Evolutionary conservation across 2,113 vertebrate genomes (phyloP).

Genomic region (Tragelaphus strepsiceros): DNA sequence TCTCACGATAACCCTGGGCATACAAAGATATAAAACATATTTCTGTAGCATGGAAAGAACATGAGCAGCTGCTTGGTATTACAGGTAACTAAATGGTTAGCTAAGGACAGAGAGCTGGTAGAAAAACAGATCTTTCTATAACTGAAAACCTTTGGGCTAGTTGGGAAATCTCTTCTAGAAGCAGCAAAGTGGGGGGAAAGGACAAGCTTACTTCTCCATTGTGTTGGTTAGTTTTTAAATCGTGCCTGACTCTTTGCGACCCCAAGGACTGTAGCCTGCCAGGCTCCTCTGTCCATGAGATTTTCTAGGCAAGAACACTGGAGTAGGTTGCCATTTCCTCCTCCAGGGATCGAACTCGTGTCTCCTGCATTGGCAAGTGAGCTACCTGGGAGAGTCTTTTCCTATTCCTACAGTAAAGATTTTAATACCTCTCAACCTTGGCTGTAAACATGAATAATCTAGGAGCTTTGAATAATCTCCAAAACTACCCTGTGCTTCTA

Average conservation of each 20-base stretch:
- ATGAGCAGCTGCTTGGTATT: rapidly evolving
- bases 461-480: background rate
- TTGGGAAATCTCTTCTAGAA: background rate
- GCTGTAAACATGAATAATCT: background rate
- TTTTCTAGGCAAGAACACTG: background rate
- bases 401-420: background rate
- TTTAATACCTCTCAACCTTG: background rate
- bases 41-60: background rate
- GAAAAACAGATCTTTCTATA: background rate
- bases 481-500: background rate
- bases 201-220: background rate
- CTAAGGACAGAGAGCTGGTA: background rate
- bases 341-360: background rate
- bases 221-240: background rate
- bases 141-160: background rate
- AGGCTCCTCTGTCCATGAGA: background rate
- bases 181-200: background rate
- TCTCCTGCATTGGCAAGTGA: background rate
- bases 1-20: background rate
- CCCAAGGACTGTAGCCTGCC: background rate
- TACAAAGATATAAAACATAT: background rate
- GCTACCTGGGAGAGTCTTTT: background rate
- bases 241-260: background rate
- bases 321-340: background rate
- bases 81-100: background rate